Evolutionary conservation across 2,888 invertebrate genomes (phyloP).

Genomic region (Pterostichus niger): DNA sequence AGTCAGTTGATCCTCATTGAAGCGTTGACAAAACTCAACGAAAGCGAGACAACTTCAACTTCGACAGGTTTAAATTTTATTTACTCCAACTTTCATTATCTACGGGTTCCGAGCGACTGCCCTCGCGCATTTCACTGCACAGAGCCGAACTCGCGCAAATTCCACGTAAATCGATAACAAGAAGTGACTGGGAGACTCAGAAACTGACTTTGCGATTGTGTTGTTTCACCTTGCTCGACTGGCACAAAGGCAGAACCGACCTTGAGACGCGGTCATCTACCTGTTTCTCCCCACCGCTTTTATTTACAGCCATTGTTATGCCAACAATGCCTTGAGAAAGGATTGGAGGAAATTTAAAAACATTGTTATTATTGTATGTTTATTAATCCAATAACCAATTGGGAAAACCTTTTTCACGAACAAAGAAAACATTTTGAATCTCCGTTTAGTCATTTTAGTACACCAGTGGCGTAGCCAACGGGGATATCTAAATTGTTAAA

Average conservation of each 20-base stretch:
- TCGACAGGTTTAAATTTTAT: conserved; percentile 58
- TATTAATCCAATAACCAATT: conserved; percentile 36
- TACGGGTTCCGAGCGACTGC: conserved; percentile 69
- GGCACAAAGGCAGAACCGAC: conserved; percentile 55
- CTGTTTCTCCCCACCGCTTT: conserved; percentile 3
- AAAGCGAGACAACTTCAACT: conserved; percentile 53
- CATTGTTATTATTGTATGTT: conserved; percentile 10
- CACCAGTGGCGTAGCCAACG: too few relatives aligned
- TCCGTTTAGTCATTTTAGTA: too few relatives aligned
- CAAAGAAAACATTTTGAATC: neutral
- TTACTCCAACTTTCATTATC: conserved; percentile 69
- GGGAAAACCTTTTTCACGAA: neutral
- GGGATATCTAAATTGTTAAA: too few relatives aligned
- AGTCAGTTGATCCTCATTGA: conserved; percentile 29
- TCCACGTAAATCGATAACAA: conserved; percentile 14
- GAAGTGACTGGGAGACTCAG: neutral
- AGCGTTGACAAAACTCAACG: conserved; percentile 29
- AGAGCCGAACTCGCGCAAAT: conserved; percentile 17
- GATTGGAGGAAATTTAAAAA: conserved; percentile 44
- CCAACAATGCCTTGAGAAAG: conserved; percentile 36
- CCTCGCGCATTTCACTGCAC: conserved; percentile 43
- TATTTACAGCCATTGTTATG: conserved; percentile 26
- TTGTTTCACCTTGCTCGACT: conserved; percentile 62
- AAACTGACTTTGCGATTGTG: conserved; percentile 17
- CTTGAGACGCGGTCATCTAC: conserved; percentile 61